Conservation (phyloP, 2,113 vertebrate genomes). For the Lates calcarifer region DNA sequence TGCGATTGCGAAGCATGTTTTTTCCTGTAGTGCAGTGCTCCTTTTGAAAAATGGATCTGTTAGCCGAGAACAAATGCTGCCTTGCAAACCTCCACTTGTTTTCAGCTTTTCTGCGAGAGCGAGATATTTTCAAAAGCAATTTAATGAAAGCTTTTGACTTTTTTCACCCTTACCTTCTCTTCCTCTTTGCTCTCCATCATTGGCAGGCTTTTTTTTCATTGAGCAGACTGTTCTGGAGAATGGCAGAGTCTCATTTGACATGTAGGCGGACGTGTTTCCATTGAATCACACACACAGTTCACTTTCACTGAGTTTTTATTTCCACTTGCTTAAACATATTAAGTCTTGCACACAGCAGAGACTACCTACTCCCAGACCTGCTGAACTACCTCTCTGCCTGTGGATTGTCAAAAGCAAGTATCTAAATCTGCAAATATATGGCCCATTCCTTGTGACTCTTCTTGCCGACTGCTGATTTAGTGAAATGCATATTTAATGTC, state of each 20-base stretch:
- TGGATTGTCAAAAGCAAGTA: conserved; percentile 43
- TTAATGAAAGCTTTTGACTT: conserved; percentile 56
- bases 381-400: conserved; percentile 29
- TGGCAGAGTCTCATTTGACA: conserved; percentile 33
- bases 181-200: conserved; percentile 28
- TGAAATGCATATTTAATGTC: conserved; percentile 73
- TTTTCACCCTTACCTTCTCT: conserved; percentile 14
- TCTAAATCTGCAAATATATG: conserved; percentile 52
- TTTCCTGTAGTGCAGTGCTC: conserved; percentile 44
- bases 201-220: conserved; percentile 51
- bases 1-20: conserved; percentile 53
- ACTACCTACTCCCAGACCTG: neutral
- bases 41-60: conserved; percentile 61
- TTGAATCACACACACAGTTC: conserved; percentile 65
- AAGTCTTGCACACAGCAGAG: conserved; percentile 40
- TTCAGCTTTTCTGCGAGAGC: conserved; percentile 26
- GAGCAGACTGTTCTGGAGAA: conserved; percentile 43
- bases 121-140: conserved; percentile 58
- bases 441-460: conserved; percentile 44
- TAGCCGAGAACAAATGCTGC: conserved; percentile 57
- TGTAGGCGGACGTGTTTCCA: conserved; percentile 72
- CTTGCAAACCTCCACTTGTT: conserved; percentile 51
- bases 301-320: conserved; percentile 57
- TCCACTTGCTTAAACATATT: conserved; percentile 59
- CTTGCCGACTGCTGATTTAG: conserved; percentile 59